Percentiles rank a stretch among this genome's conserved stretches.
These are phyloP conservation scores for Muntiacus muntjak DNA, from an alignment of 2,113 vertebrate genomes.

Conservation along the genomic window DNA sequence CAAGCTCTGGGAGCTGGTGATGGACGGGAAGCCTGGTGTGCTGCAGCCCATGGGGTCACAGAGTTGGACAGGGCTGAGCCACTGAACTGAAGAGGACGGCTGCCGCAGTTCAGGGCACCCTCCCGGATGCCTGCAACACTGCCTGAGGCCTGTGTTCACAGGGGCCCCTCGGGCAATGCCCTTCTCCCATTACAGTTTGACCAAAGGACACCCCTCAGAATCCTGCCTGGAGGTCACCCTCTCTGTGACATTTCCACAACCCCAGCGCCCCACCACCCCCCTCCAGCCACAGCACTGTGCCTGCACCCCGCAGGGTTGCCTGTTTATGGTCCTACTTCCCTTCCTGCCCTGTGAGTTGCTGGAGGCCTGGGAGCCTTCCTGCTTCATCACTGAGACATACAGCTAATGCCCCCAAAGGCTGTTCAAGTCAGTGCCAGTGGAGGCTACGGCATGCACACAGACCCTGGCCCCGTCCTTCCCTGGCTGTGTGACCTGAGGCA, in stretches of 20 bases:
- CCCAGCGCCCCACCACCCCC: rapidly evolving
- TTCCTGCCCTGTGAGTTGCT: background rate
- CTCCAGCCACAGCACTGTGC: background rate
- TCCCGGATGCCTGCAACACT: rapidly evolving
- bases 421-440: too few species aligned
- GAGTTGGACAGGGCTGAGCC: background rate
- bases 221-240: background rate
- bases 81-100: background rate
- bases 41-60: background rate
- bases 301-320: rapidly evolving
- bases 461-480: background rate
- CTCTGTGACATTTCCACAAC: background rate
- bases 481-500: background rate
- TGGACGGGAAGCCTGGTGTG: background rate
- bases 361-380: background rate
- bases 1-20: background rate
- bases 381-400: rapidly evolving
- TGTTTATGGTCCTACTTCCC: background rate
- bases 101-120: rapidly evolving
- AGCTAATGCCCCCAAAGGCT: background rate
- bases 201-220: background rate
- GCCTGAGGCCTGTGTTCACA: background rate
- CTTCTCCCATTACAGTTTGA: background rate
- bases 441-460: rapidly evolving
- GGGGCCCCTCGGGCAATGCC: background rate